Evolutionary conservation across 2,888 invertebrate genomes (phyloP), one percentile per base, ranked within the genome.

Genomic region (Nomada fabriciana): DNA sequence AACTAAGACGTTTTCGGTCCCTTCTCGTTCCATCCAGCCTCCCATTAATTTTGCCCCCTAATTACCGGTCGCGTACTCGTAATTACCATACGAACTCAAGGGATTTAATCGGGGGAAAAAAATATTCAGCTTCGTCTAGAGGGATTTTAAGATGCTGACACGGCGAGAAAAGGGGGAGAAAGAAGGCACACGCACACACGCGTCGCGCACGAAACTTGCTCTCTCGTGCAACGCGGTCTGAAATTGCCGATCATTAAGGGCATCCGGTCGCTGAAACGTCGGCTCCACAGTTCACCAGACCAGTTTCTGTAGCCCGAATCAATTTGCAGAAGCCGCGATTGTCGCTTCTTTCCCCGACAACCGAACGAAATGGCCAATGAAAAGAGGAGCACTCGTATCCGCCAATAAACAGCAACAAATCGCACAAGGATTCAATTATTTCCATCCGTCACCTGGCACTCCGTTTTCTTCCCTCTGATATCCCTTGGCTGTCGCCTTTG

Each of bases 231-330:
- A 77, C 85, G 80, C 65, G 77, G 47, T 42, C 71, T 87, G 84
- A 88, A 88, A 88, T 88, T 86, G 86, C 86, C 88, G 88, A 88
- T 88, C 88, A 88, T 88, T 88, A 88, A 88, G 84, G 74, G 78
- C 87, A 88, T 88, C 88, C 88, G 88, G 88, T 80, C 86, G 74
- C 77, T 85, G 86, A 82, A 88, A 88, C 77, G 83, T 69, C 85
- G 77, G 79, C 53, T 73, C 69, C 79, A 15, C 47, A 86, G 88
- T 88, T 87, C 81, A 80, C 84, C 78, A 82, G 88, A 88, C 88
- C 88, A 88, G 88, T 88, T 88, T 88, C 88, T 88, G 76, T 77
- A 76, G 76, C 79, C 79, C 87, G 84, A 88, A 88, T 88, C 88
- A 88, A 88, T 88, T 88, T 87, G 81, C 86, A 80, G 79, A 73